A percentile compares a stretch with the other conserved stretches of the same genome.
phyloP scores from a whole-genome alignment of 1,140 invertebrate genomes.

The Ditylenchus dipsaci region DNA sequence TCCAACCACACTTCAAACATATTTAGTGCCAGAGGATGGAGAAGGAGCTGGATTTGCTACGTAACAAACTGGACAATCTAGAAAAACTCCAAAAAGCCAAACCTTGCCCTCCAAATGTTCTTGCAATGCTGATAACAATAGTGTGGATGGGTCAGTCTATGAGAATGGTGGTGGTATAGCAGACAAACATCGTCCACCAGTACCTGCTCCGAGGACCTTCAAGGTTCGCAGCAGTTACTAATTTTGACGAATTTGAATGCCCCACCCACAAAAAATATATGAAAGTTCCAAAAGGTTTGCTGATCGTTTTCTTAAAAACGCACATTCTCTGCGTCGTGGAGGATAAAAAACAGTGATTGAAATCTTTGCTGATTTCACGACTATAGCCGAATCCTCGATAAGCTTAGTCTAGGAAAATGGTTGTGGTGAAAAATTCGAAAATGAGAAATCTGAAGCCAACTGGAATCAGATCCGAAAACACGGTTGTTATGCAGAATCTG shows the following conservation, averaged over 20 bases:
- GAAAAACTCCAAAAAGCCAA: conserved; percentile 7
- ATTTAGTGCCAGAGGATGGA: conserved; percentile 1
- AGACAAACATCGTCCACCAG: neutral
- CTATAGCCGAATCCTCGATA: too few species aligned
- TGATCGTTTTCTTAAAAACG: too few species aligned
- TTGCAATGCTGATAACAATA: neutral
- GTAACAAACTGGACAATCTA: conserved; percentile 1
- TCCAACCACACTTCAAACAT: conserved; percentile 6
- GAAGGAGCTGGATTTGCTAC: conserved; percentile 10
- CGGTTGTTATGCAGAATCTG: too few species aligned
- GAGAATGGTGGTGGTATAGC: neutral
- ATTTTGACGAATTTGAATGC: neutral
- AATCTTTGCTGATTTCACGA: too few species aligned
- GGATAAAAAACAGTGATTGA: too few species aligned
- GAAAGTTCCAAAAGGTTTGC: neutral
- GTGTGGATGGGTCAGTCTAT: neutral
- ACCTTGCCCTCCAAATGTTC: neutral
- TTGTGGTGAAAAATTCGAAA: too few species aligned
- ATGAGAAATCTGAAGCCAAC: too few species aligned
- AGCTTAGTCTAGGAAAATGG: too few species aligned
- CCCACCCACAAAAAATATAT: neutral
- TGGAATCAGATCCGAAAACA: too few species aligned
- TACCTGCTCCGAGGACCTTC: neutral
- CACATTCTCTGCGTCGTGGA: too few species aligned
- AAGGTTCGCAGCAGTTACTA: neutral